phyloP scores from a whole-genome alignment of 2,797 vertebrate species.

The Falco peregrinus region DNA sequence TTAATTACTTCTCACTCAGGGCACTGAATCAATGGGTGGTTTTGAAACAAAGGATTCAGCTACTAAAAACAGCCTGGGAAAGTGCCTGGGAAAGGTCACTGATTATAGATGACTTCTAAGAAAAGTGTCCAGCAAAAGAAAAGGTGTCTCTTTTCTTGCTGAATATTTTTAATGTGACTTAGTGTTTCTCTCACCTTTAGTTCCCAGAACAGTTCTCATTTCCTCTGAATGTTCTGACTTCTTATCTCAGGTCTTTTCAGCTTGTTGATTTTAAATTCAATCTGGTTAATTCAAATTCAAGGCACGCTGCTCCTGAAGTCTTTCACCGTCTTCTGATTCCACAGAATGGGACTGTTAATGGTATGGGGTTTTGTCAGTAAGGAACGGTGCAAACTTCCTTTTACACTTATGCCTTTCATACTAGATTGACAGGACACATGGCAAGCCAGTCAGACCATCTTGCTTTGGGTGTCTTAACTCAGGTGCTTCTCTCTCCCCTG shows the following conservation, averaged over 20 bases:
- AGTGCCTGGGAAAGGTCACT: constrained; percentile 44
- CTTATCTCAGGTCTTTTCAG: constrained; percentile 53
- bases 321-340: neutral
- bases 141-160: constrained; percentile 12
- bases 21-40: constrained; percentile 58
- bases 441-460: neutral
- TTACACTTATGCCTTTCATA: neutral
- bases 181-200: constrained; percentile 60
- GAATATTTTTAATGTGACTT: constrained; percentile 55
- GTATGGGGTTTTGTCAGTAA: neutral
- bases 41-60: constrained; percentile 65
- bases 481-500: neutral
- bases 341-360: neutral
- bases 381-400: neutral
- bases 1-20: constrained; percentile 50
- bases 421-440: neutral
- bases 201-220: constrained; percentile 58
- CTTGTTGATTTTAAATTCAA: constrained; percentile 62
- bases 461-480: neutral
- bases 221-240: constrained; percentile 53
- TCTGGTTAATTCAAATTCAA: constrained; percentile 50
- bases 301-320: neutral
- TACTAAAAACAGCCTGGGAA: constrained; percentile 52
- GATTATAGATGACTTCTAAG: constrained; percentile 38
- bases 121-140: constrained; percentile 35